A percentile compares a stretch with the other conserved stretches of the same genome.
phyloP scores from a whole-genome alignment of 2,113 vertebrate species.

The Ascaphus truei region DNA sequence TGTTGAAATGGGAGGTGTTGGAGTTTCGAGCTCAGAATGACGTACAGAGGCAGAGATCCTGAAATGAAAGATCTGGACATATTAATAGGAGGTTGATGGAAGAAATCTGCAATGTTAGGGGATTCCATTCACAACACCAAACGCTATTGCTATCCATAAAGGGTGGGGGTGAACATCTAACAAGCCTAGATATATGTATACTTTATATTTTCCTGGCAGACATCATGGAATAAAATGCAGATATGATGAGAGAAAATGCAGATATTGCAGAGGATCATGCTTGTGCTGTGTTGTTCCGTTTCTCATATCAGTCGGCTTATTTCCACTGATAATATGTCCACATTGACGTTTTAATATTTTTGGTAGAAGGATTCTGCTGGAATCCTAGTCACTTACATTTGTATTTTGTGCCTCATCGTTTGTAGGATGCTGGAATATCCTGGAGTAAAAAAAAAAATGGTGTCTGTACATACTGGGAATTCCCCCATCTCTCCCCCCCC shows the following conservation, averaged over 20 bases:
- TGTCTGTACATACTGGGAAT: slow-evolving; percentile 57
- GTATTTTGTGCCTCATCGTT: too few relatives aligned
- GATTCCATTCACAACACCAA: slow-evolving; percentile 1
- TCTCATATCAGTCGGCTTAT: background rate
- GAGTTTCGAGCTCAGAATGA: slow-evolving; percentile 28
- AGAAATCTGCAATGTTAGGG: slow-evolving; percentile 30
- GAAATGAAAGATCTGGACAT: slow-evolving; percentile 11
- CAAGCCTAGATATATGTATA: background rate
- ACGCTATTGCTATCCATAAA: background rate
- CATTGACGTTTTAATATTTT: background rate
- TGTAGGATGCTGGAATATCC: background rate
- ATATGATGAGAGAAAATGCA: slow-evolving; percentile 13
- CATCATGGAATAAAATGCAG: background rate
- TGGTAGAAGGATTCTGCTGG: background rate
- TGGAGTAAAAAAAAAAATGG: background rate
- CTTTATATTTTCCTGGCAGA: background rate
- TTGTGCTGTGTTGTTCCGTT: background rate
- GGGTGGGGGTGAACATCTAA: background rate
- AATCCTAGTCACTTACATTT: background rate
- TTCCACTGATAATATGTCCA: background rate
- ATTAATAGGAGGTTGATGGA: background rate
- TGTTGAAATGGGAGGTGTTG: slow-evolving; percentile 14
- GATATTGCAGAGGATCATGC: slow-evolving; percentile 4
- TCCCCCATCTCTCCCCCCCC: slow-evolving; percentile 50
- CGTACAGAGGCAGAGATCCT: slow-evolving; percentile 23